A percentile compares a stretch with the other conserved stretches of the same genome.
Evolutionary conservation across 1,140 invertebrate genomes (phyloP).

Genomic region (Ruditapes philippinarum): DNA sequence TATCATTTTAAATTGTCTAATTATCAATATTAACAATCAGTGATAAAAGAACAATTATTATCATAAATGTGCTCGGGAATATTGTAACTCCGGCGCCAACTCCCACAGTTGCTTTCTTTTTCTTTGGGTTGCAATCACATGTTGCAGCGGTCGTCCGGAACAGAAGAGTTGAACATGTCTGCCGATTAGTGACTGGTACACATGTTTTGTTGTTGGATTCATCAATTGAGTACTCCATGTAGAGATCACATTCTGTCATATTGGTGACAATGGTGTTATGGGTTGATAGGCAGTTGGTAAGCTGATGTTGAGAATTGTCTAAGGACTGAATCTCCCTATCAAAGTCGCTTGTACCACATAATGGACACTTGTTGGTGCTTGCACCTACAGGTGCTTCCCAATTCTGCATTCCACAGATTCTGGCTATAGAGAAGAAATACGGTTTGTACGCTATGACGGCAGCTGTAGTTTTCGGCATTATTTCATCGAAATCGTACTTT

Average conservation of each 20-base stretch:
- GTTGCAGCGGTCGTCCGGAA: neutral
- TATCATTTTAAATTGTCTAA: too few species aligned
- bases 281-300: neutral
- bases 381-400: conserved; percentile 46
- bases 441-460: neutral
- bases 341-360: conserved; percentile 31
- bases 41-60: neutral
- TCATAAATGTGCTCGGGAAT: neutral
- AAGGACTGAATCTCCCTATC: neutral
- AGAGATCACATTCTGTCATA: conserved; percentile 53
- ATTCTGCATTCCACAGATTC: conserved; percentile 25
- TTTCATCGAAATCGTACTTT: conserved; percentile 4
- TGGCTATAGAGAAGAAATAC: conserved; percentile 40
- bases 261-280: neutral
- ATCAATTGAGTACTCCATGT: conserved; percentile 39
- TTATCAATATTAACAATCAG: neutral
- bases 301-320: neutral
- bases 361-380: conserved; percentile 34
- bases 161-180: neutral
- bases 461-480: conserved; percentile 42
- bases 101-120: neutral
- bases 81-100: conserved; percentile 8
- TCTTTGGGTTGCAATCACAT: conserved; percentile 17
- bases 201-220: conserved; percentile 14
- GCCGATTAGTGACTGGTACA: neutral